Evolutionary conservation across 2,888 invertebrate species (phyloP).

Genomic region (Limnephilus marmoratus): DNA sequence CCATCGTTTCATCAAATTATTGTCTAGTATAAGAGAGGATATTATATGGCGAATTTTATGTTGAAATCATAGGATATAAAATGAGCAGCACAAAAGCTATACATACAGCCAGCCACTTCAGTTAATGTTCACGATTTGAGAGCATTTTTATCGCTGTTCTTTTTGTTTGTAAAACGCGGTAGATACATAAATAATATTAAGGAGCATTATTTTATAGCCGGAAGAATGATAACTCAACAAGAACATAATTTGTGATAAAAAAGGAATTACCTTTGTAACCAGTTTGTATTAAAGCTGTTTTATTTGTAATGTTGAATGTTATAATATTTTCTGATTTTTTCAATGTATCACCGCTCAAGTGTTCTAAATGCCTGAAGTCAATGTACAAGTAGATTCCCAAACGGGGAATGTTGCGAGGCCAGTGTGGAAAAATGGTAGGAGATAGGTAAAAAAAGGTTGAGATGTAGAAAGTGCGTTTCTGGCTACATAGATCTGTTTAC

Average conservation of each 20-base stretch:
- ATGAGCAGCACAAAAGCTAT: background rate
- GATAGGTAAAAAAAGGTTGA: background rate
- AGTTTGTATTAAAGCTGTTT: background rate
- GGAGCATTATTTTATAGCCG: background rate
- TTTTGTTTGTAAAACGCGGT: background rate
- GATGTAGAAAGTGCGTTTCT: background rate
- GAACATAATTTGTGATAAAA: no score
- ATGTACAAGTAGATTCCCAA: no score
- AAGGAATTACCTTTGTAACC: background rate
- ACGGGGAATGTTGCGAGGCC: background rate
- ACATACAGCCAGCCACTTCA: background rate
- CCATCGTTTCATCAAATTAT: background rate
- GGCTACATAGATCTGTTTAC: background rate
- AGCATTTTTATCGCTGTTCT: background rate
- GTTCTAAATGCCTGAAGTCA: no score
- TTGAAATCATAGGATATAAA: background rate
- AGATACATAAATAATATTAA: background rate
- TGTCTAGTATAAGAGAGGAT: background rate
- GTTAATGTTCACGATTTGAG: background rate
- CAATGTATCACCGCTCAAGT: no score
- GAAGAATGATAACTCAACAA: background rate
- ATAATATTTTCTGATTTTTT: no score
- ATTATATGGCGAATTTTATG: background rate
- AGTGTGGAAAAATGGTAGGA: background rate
- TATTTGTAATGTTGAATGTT: background rate